Evolutionary conservation across 2,113 vertebrate genomes (phyloP).

Genomic region (Ictalurus furcatus): DNA sequence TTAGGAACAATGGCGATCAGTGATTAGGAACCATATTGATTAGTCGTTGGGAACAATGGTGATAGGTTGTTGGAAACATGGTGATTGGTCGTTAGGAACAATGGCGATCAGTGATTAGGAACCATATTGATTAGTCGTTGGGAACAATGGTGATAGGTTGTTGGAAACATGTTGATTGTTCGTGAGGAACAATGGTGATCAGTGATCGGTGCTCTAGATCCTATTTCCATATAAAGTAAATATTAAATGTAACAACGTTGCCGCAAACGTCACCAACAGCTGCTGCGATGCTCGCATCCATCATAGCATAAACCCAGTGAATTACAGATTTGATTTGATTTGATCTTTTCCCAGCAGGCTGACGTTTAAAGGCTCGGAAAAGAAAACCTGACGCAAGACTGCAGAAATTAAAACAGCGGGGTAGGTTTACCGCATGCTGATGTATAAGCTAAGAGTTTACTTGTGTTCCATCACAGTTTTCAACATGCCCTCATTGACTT

Average conservation of each 20-base stretch:
- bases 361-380: not conserved
- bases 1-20: not conserved
- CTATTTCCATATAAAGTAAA: slow-evolving; percentile 25
- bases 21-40: too few species aligned
- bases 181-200: too few species aligned
- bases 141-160: not conserved
- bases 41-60: too few species aligned
- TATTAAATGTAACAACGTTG: not conserved
- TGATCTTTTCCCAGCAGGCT: not conserved
- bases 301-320: not conserved
- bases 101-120: not conserved
- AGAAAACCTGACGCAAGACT: not conserved
- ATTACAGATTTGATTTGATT: not conserved
- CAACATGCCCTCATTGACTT: not conserved
- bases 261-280: not conserved
- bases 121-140: too few species aligned
- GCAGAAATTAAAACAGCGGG: not conserved
- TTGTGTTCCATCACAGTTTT: not conserved
- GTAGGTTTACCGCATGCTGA: not conserved
- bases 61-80: too few species aligned
- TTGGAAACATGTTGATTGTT: not conserved
- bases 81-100: too few species aligned
- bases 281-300: not conserved
- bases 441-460: not conserved
- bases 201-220: not conserved